phyloP scores from a whole-genome alignment of 2,113 vertebrate species.

The Solea solea region DNA sequence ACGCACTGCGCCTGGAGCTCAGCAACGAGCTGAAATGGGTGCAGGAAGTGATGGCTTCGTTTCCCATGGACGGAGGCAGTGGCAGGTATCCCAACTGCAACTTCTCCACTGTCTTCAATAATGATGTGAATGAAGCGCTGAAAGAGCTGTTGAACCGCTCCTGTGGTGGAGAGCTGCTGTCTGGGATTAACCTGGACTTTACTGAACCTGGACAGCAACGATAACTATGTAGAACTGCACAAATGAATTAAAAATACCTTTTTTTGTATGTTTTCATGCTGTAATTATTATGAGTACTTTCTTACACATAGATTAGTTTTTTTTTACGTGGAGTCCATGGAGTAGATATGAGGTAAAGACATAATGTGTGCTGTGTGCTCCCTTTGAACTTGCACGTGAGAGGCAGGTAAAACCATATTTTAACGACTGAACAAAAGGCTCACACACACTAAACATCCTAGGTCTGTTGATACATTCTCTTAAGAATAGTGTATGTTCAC shows the following conservation, averaged over 20 bases:
- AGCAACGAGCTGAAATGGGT: slow-evolving; percentile 87
- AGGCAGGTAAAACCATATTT: no score
- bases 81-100: slow-evolving; percentile 66
- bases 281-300: background rate
- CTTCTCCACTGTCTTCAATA: slow-evolving; percentile 76
- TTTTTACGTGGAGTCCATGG: no score
- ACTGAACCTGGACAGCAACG: slow-evolving; percentile 70
- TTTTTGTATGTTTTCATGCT: background rate
- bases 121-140: slow-evolving; percentile 85
- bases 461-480: no score
- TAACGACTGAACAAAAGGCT: no score
- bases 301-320: no score
- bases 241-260: background rate
- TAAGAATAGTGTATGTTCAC: no score
- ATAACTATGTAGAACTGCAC: slow-evolving; percentile 21
- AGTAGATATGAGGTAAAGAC: no score
- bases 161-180: slow-evolving; percentile 82
- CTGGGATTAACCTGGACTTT: slow-evolving; percentile 80
- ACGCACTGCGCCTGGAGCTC: slow-evolving; percentile 84
- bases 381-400: no score
- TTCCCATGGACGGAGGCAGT: slow-evolving; percentile 69
- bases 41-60: slow-evolving; percentile 84
- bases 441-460: no score
- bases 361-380: no score
- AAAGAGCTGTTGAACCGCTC: slow-evolving; percentile 85